A percentile compares a stretch with the other conserved stretches of the same genome.
Conservation (phyloP, 2,888 invertebrate genomes). For the Pachycephus smyrnensis region DNA sequence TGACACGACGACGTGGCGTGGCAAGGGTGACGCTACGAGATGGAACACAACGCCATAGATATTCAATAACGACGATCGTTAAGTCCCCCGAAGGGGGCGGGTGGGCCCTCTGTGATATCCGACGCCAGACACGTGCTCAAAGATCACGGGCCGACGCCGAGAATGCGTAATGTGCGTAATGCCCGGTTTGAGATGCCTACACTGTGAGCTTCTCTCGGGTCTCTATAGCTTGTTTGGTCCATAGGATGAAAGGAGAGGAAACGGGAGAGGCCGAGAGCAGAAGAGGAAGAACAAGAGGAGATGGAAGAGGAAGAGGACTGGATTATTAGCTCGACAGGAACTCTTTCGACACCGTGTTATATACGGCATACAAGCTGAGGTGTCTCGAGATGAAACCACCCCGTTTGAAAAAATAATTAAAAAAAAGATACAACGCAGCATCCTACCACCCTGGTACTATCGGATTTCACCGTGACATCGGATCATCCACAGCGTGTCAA, state of each 20-base stretch:
- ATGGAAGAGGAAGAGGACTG: background rate
- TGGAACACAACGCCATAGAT: constrained; percentile 42
- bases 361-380: background rate
- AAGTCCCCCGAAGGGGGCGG: constrained; percentile 34
- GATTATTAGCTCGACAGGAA: background rate
- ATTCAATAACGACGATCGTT: constrained; percentile 64
- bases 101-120: constrained; percentile 51
- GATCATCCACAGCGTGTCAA: constrained; percentile 11
- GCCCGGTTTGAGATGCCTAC: background rate
- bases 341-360: background rate
- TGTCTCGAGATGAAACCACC: background rate
- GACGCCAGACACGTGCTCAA: constrained; percentile 62
- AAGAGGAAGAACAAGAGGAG: background rate
- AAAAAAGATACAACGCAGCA: background rate
- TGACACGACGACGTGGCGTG: constrained; percentile 50
- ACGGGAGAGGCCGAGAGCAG: background rate
- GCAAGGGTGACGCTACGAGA: constrained; percentile 22
- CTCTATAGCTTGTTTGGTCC: background rate
- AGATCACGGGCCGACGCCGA: constrained; percentile 40
- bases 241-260: background rate
- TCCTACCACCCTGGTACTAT: background rate
- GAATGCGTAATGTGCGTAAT: constrained; percentile 38
- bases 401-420: background rate
- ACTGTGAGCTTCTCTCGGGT: background rate
- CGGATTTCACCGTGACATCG: constrained; percentile 10